These are phyloP conservation scores for Cromileptes altivelis DNA, from an alignment of 2,113 vertebrate species.

Conservation along the genomic window DNA sequence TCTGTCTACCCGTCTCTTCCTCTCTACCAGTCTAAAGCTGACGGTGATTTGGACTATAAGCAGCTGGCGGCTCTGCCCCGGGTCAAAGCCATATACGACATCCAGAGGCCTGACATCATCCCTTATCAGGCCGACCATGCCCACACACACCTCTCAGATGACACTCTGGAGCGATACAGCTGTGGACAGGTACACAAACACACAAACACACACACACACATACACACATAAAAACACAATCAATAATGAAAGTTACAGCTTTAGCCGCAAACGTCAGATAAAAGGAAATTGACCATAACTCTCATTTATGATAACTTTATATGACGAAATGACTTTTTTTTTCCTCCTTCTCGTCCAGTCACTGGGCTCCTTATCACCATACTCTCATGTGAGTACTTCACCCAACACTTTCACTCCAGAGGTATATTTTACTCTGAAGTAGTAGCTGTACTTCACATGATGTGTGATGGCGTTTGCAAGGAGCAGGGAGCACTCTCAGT, in stretches of 20 bases:
- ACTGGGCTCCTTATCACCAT: constrained; percentile 90
- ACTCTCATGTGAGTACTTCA: constrained; percentile 89
- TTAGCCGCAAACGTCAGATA: background rate
- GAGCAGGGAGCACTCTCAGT: too few relatives aligned
- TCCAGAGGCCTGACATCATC: constrained; percentile 94
- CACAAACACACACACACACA: constrained; percentile 1
- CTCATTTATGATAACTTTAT: background rate
- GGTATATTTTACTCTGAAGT: background rate
- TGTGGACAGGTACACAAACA: constrained; percentile 89
- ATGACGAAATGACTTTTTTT: background rate
- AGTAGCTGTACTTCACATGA: background rate
- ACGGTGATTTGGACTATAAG: constrained; percentile 94
- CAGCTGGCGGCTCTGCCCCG: constrained; percentile 94
- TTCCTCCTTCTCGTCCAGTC: constrained; percentile 82
- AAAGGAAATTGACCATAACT: background rate
- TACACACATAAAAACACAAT: background rate
- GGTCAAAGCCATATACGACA: constrained; percentile 94
- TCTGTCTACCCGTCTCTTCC: constrained; percentile 8
- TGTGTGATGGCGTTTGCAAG: too few relatives aligned
- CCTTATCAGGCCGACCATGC: constrained; percentile 93
- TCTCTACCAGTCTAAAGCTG: constrained; percentile 90
- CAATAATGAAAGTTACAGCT: background rate
- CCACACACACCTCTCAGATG: constrained; percentile 89
- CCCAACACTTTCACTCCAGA: background rate
- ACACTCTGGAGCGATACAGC: constrained; percentile 93